Evolutionary conservation across 2,113 vertebrate genomes (phyloP).

Genomic region (Smithornis capensis): DNA sequence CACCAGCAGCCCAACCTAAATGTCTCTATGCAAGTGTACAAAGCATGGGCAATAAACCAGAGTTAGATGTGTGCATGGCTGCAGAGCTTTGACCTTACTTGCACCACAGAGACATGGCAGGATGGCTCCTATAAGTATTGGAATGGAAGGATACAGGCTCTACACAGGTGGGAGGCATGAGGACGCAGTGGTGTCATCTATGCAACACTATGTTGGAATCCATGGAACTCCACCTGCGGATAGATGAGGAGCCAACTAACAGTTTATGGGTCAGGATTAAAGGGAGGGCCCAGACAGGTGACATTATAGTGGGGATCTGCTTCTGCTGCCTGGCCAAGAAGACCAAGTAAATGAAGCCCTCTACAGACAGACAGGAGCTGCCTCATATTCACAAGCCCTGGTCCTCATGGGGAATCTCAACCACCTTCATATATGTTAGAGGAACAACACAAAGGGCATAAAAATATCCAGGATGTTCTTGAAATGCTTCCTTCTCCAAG

Average conservation of each 20-base stretch:
- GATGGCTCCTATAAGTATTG: background rate
- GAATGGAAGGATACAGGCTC: background rate
- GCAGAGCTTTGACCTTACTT: too few relatives aligned
- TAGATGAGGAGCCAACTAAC: accelerated
- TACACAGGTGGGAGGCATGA: background rate
- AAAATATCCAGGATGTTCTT: background rate
- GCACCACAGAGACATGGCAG: background rate
- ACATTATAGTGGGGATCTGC: background rate
- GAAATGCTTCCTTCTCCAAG: background rate
- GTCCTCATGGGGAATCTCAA: background rate
- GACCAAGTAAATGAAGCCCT: background rate
- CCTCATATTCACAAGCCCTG: too few relatives aligned
- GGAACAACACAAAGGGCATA: background rate
- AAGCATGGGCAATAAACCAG: background rate
- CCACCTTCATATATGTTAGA: background rate
- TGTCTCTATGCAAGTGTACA: background rate
- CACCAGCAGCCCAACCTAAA: background rate
- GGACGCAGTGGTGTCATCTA: background rate
- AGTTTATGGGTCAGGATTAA: background rate
- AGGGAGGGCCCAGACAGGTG: background rate
- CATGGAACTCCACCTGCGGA: background rate
- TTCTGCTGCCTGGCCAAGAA: background rate
- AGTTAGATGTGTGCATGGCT: background rate
- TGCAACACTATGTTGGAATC: background rate
- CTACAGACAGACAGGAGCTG: background rate